A percentile compares a stretch with the other conserved stretches of the same genome.
phyloP scores from a whole-genome alignment of 2,888 invertebrate species.

The Venusia cambrica region DNA sequence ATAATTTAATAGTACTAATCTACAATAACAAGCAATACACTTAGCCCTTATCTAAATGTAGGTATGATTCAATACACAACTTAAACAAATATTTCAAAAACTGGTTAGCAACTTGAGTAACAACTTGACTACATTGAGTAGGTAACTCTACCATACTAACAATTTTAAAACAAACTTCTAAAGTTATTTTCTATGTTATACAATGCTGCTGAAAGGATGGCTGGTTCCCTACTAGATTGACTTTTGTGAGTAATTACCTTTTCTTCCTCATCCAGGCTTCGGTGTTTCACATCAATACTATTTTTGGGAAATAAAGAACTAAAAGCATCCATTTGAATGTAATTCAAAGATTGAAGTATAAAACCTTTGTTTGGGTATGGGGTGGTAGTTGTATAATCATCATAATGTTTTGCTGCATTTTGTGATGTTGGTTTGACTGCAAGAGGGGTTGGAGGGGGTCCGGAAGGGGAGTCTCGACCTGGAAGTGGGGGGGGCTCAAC shows the following conservation, averaged over 20 bases:
- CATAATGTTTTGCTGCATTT: conserved; percentile 7
- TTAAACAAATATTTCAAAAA: conserved; percentile 24
- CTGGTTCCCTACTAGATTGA: too few species aligned
- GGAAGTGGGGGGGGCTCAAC: conserved; percentile 13
- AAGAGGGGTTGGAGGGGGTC: conserved; percentile 30
- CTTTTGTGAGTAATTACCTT: conserved; percentile 37
- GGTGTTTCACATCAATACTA: conserved; percentile 31
- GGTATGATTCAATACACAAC: conserved; percentile 30
- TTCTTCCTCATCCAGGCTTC: conserved; percentile 35
- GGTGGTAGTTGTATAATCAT: conserved; percentile 34
- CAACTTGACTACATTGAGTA: conserved; percentile 15
- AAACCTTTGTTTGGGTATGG: conserved; percentile 72
- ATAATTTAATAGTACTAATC: conserved; percentile 25
- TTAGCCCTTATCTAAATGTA: conserved; percentile 16
- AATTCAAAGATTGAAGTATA: conserved; percentile 70
- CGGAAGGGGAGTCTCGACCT: conserved; percentile 18
- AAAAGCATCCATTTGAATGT: conserved; percentile 75
- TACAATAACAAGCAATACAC: conserved; percentile 24
- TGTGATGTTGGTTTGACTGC: conserved; percentile 6
- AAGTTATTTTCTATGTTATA: conserved; percentile 68
- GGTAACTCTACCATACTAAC: conserved; percentile 18
- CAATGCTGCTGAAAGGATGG: conserved; percentile 59
- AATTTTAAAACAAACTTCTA: conserved; percentile 66
- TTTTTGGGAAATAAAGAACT: conserved; percentile 59
- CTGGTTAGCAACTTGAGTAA: conserved; percentile 16